Conservation (phyloP, 37 sponge, comb jelly and placozoan genomes). For the Eunapius fragilis region DNA sequence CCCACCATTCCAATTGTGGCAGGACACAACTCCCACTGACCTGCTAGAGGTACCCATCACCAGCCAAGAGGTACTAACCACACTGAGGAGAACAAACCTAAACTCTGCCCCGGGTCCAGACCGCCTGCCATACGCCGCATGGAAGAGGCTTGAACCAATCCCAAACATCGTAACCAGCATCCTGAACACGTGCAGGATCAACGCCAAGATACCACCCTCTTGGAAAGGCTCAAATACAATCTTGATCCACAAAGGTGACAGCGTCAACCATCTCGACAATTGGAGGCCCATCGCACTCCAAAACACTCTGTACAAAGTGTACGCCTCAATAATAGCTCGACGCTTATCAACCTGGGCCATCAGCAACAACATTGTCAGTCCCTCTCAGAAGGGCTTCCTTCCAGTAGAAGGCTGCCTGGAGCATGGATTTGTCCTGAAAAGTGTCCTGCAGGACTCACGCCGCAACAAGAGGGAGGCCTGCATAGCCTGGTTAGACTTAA, state of each 20-base stretch:
- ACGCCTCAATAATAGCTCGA: constrained; percentile 39
- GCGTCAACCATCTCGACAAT: background rate
- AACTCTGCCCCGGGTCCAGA: constrained; percentile 47
- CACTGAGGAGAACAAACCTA: constrained; percentile 1
- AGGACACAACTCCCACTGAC: constrained; percentile 1
- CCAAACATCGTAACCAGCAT: constrained; percentile 5
- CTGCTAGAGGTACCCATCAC: constrained; percentile 6
- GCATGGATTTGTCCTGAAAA: constrained; percentile 35
- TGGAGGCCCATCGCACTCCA: constrained; percentile 59
- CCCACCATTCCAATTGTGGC: constrained; percentile 8
- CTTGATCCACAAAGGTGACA: constrained; percentile 35
- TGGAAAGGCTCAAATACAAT: constrained; percentile 47
- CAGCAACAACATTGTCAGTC: background rate
- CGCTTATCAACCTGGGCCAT: constrained; percentile 33
- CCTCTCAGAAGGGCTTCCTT: constrained; percentile 45
- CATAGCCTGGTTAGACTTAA: constrained; percentile 48
- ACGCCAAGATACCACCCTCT: constrained; percentile 9
- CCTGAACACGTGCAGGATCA: constrained; percentile 9
- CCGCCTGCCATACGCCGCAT: constrained; percentile 2
- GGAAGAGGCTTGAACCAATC: background rate
- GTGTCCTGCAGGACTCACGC: constrained; percentile 16
- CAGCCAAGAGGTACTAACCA: constrained; percentile 10
- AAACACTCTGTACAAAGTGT: constrained; percentile 43
- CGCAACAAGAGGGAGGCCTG: constrained; percentile 24
- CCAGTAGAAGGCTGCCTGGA: constrained; percentile 45